Evolutionary conservation across 1,140 invertebrate genomes (phyloP).

Genomic region (Mactra quadrangularis): DNA sequence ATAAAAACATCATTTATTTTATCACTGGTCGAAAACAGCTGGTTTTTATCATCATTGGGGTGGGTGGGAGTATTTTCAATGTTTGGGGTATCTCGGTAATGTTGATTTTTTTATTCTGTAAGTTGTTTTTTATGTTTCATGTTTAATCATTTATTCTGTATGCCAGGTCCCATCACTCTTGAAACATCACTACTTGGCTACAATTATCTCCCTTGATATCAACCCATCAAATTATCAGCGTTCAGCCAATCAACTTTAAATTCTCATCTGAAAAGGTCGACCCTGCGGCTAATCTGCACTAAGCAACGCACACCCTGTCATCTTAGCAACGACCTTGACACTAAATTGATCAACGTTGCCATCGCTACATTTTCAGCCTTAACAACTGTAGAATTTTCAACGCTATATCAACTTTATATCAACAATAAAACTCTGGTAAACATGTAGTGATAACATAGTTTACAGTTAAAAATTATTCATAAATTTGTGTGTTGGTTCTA

Average conservation of each 20-base stretch:
- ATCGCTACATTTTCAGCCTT: constrained; percentile 44
- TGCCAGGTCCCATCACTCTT: constrained; percentile 25
- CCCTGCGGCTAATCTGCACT: constrained; percentile 19
- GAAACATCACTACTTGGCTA: constrained; percentile 34
- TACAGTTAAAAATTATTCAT: too few species aligned
- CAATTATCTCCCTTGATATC: constrained; percentile 33
- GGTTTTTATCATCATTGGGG: too few species aligned
- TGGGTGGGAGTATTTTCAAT: too few species aligned
- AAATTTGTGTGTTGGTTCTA: too few species aligned
- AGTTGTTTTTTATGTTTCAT: too few species aligned
- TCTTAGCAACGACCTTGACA: constrained; percentile 36
- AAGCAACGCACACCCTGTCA: constrained; percentile 34
- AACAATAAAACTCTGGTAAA: constrained; percentile 26
- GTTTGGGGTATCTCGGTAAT: too few species aligned
- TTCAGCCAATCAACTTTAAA: constrained; percentile 34
- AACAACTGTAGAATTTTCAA: constrained; percentile 39
- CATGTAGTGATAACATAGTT: constrained; percentile 24
- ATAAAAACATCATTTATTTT: too few species aligned
- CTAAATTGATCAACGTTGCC: constrained; percentile 40
- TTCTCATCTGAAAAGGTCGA: constrained; percentile 26
- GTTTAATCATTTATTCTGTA: constrained; percentile 47
- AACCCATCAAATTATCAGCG: constrained; percentile 47
- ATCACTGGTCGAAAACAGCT: too few species aligned
- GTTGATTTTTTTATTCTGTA: too few species aligned
- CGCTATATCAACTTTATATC: constrained; percentile 15